Conservation (phyloP, 2,113 vertebrate genomes). For the Conger conger region DNA sequence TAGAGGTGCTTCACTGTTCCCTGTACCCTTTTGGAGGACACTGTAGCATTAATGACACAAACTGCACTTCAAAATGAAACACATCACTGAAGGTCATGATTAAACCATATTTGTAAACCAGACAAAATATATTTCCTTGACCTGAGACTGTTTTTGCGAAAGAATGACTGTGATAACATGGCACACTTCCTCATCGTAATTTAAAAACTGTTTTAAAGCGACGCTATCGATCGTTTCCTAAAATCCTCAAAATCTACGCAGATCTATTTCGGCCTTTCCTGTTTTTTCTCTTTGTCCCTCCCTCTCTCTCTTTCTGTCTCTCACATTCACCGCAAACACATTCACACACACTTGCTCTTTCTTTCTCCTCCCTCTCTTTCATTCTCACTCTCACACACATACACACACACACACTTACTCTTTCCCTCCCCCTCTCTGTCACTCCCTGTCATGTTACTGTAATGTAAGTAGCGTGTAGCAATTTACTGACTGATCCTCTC, state of each 20-base stretch:
- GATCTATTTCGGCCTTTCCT: not conserved
- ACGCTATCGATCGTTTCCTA: too few relatives aligned
- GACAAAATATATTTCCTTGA: not conserved
- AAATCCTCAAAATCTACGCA: too few relatives aligned
- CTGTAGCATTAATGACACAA: not conserved
- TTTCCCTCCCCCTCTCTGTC: not conserved
- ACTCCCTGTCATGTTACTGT: not conserved
- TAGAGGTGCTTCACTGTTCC: too few relatives aligned
- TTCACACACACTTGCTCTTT: too few relatives aligned
- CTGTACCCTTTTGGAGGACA: too few relatives aligned
- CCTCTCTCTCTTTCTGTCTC: fast-evolving
- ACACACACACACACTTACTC: not conserved
- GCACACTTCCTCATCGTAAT: not conserved
- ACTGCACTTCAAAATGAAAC: not conserved
- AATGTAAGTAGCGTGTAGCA: not conserved
- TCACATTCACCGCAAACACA: too few relatives aligned
- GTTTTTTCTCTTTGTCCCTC: not conserved
- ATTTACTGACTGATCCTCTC: not conserved
- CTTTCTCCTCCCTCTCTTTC: not conserved
- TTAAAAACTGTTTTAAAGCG: not conserved
- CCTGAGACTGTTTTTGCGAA: not conserved
- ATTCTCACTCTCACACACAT: fast-evolving
- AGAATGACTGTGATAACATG: not conserved
- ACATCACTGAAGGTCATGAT: not conserved
- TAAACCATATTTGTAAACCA: not conserved